Percentiles rank a stretch among this genome's conserved stretches.
phyloP scores from a whole-genome alignment of 2,888 invertebrate genomes.

The Lithophane semibrunnea region DNA sequence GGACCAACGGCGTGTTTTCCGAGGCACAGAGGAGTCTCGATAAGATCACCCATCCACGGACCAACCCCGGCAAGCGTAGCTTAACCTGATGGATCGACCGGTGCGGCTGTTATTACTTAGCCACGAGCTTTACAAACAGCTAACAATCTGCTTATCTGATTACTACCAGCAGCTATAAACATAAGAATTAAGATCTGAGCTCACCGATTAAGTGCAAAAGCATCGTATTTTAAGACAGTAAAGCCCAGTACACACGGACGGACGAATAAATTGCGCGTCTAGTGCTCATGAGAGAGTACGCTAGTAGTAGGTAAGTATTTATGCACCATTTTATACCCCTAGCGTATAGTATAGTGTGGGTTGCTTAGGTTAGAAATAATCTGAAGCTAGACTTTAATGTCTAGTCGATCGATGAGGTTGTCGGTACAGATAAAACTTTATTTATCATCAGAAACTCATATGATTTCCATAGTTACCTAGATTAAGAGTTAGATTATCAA shows the following conservation, averaged over 20 bases:
- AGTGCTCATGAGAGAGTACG: conserved; percentile 30
- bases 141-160: no score
- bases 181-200: conserved; percentile 9
- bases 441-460: background rate
- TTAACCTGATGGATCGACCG: no score
- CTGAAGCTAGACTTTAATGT: background rate
- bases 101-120: no score
- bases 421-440: background rate
- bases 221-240: conserved; percentile 40
- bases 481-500: background rate
- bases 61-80: no score
- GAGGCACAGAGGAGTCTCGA: no score
- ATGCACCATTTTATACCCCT: background rate
- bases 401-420: background rate
- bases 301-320: background rate
- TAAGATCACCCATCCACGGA: no score
- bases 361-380: background rate
- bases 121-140: no score
- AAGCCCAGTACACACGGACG: conserved; percentile 20
- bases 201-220: conserved; percentile 19
- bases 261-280: conserved; percentile 40
- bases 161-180: background rate
- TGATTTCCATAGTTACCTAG: background rate
- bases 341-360: background rate
- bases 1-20: no score